Evolutionary conservation across 1,140 invertebrate species (phyloP), one percentile per base, ranked within the genome.

Genomic region (Dendrolimus kikuchii): DNA sequence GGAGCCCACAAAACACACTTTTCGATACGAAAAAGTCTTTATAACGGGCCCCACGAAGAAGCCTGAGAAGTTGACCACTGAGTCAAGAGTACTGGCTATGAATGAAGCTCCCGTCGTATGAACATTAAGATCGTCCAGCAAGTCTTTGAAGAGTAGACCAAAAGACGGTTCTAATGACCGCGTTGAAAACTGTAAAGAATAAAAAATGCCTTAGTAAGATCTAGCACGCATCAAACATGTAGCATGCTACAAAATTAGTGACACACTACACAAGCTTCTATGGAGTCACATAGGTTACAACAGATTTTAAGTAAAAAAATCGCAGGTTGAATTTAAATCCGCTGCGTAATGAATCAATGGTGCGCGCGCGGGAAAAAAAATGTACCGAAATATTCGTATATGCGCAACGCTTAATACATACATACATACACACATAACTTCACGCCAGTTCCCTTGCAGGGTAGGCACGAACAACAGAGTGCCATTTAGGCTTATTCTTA

Each of bases 111-210:
- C 91, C 0, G 92, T 94, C 0, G 93, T 94, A 41, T 89, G 90
- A 5, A 93, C 90, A 2, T 89, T 82, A 5, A 94, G 83, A 48
- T 92, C 88, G 43, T 88, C 80, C 6, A 94, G 74, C 5, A 92
- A 86, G 71, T 94, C 92, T 46, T 92, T 91, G 71, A 94, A 94
- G 4, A 94, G 89, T 9, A 94, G 77, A 7, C 93, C 93, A 66
- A 94, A 94, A 0, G 93, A 94, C 49, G 92, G 92, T 70, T 94
- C 93, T 57, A 94, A 88, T 6, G 93, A 93, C 68, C 92, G 88
- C 38, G 93, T 91, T 53, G 92, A 93, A 65, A 94, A 89, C 93
- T 94, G 81, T 43, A 90, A 55, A 61, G 57, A 46, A 50, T 40
- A 52, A 40, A 46, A 7, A 45, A 56, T 49, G 46, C 6, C 23